These are phyloP conservation scores for Andricus grossulariae DNA, from an alignment of 1,140 invertebrate species.

Conservation along the genomic window DNA sequence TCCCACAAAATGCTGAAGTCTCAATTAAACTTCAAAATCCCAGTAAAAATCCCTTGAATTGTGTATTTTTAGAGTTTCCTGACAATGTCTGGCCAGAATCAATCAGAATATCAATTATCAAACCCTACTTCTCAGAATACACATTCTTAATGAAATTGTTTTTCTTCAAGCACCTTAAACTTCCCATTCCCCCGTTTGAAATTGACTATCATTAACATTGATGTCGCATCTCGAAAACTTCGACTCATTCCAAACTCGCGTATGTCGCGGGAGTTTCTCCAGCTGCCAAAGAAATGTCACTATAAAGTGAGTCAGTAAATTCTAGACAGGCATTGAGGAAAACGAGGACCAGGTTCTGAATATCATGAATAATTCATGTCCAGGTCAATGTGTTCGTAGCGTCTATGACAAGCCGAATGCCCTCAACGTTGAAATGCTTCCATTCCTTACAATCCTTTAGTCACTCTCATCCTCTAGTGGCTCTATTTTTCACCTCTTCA, in stretches of 20 bases:
- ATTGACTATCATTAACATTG: too few species aligned
- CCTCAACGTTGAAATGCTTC: conserved; percentile 21
- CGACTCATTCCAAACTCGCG: not conserved
- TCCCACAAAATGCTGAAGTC: too few species aligned
- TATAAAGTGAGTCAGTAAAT: not conserved
- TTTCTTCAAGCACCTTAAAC: too few species aligned
- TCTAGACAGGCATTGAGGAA: not conserved
- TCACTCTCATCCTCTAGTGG: not conserved
- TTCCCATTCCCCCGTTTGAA: too few species aligned
- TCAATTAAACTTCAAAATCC: too few species aligned
- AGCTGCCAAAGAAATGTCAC: not conserved
- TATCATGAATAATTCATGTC: conserved; percentile 17
- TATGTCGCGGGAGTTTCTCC: not conserved
- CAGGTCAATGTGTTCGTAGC: conserved; percentile 14
- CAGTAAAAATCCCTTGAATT: too few species aligned
- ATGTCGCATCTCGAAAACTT: not conserved
- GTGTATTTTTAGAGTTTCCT: too few species aligned
- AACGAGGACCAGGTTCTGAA: not conserved
- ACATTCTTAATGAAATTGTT: too few species aligned
- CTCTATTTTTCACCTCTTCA: not conserved
- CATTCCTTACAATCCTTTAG: not conserved
- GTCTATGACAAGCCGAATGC: conserved; percentile 1
- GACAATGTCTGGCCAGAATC: too few species aligned
- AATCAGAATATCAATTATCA: too few species aligned
- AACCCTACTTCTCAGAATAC: too few species aligned